Conservation (phyloP, 2,797 vertebrate species). For the Malurus leucopterus region DNA sequence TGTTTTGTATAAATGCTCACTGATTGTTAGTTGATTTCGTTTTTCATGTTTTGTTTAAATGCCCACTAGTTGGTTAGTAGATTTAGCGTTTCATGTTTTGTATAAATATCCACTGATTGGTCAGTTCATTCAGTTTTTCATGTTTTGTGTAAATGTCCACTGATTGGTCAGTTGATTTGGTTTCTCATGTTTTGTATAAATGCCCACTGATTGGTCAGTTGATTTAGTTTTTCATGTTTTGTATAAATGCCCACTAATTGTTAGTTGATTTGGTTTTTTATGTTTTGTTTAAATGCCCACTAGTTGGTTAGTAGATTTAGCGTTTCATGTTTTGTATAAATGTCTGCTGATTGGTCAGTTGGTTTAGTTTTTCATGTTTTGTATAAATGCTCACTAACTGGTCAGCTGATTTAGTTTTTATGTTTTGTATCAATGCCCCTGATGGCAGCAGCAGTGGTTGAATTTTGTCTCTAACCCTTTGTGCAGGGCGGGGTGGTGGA, state of each 20-base stretch:
- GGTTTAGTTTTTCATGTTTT: neutral
- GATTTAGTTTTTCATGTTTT: neutral
- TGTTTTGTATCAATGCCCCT: neutral
- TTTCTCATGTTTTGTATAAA: neutral
- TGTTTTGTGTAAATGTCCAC: no score
- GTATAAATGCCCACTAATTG: neutral
- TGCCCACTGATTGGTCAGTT: no score
- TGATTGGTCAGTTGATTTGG: no score
- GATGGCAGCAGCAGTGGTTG: neutral
- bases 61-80: no score
- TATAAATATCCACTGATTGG: no score
- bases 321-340: neutral
- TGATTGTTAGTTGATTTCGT: no score
- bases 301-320: neutral
- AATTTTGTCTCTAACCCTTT: neutral
- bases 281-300: neutral
- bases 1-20: neutral
- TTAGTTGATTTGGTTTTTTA: neutral
- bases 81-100: no score
- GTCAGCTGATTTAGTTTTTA: neutral
- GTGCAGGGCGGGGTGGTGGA: constrained; percentile 85
- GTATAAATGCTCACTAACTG: neutral
- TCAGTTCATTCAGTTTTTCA: no score
- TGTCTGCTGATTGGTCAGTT: no score
- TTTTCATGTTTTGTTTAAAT: neutral